Base-by-base conservation (phyloP, 2,113 vertebrate species). In the Rostratula benghalensis region DNA sequence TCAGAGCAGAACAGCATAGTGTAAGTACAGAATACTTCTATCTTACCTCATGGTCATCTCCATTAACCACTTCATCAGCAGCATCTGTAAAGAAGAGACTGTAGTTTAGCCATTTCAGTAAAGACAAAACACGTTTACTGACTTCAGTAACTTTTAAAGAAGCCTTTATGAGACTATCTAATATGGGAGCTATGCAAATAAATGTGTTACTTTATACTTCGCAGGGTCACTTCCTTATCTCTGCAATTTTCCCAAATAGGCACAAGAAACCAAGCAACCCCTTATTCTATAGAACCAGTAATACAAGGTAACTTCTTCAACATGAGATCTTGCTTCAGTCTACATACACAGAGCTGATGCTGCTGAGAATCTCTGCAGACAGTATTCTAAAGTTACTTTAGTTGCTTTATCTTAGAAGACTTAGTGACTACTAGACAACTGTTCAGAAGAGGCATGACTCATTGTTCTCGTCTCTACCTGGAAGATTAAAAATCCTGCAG, bases 51-150 rank as follows among this genome's bases (percentile, higher is more conserved):
- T 98, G 98, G 75, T 98, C 61, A 27, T 99, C 98, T 70, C 99
- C 99, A 73, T 99, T 99, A 96, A 99, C 53, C 60, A 98, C 98
- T 64, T 97, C 98, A 97, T 98, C 99, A 98, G 96, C 92, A 37
- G 97, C 95, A 97, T 97, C 98, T 98, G 97, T 39, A 97, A 97
- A 96, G 94, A 73, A 97, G 41, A 45, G 48, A 97, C 77, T 65
- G 22, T 27, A 71, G n/a, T 74, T 97, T 96, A 97, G 83, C n/a
- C 48, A 77, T 95, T 65, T 77, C 45, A 90, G 65, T 92, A 94
- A 65, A 93, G 37, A 83, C 0, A 93, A 19, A 83, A 90, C 25
- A 13, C 59, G 43, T 92, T 46, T 88, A 90, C 13, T 50, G 67
- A 75, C 68, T 57, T 53, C 56, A 43, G n/a, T 78, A 87, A 71